phyloP scores from a whole-genome alignment of 2,797 vertebrate genomes.

The Myoxocephalus aenaeus region DNA sequence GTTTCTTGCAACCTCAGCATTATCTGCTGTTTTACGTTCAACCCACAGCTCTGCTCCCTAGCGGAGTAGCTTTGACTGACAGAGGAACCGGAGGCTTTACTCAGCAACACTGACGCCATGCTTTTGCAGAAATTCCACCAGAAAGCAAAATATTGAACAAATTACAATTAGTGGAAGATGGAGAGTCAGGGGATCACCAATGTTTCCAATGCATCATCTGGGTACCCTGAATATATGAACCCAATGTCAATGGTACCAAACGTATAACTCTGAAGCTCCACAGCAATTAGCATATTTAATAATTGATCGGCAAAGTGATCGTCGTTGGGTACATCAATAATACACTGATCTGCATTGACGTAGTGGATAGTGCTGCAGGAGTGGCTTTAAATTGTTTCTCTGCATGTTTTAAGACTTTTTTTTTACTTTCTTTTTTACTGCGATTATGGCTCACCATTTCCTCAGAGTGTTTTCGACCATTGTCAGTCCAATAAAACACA shows the following conservation, averaged over 20 bases:
- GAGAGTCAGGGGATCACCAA: background rate
- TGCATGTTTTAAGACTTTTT: background rate
- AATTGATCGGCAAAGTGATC: background rate
- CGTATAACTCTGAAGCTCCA: background rate
- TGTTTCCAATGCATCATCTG: background rate
- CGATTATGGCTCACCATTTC: background rate
- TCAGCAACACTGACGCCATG: too few relatives aligned
- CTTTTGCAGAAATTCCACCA: background rate
- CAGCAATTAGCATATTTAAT: background rate
- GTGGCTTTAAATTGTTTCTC: background rate
- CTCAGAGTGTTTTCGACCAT: background rate
- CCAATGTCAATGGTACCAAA: background rate
- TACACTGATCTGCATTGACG: background rate
- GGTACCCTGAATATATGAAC: background rate
- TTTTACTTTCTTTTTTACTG: background rate
- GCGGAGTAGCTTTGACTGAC: too few relatives aligned
- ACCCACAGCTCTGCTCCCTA: too few relatives aligned
- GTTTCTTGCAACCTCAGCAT: too few relatives aligned
- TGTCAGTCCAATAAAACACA: slow-evolving; percentile 9
- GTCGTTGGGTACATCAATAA: background rate
- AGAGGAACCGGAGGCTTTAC: too few relatives aligned
- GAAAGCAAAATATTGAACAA: background rate
- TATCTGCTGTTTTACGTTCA: too few relatives aligned
- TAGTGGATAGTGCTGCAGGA: background rate
- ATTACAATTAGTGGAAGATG: background rate